phyloP scores from a whole-genome alignment of 2,797 vertebrate genomes.

The Lepilemur ruficaudatus region DNA sequence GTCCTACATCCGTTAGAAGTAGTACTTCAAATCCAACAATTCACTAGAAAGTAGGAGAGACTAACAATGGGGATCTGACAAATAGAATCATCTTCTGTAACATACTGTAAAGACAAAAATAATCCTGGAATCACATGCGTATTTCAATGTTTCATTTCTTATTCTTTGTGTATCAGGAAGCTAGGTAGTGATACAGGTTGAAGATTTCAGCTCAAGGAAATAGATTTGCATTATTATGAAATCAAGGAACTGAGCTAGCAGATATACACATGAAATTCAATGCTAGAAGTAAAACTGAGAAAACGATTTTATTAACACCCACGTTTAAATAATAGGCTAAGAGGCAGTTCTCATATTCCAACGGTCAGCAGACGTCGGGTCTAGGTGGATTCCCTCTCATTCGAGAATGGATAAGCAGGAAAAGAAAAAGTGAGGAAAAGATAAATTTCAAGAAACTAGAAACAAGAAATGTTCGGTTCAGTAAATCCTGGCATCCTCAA shows the following conservation, averaged over 20 bases:
- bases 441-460: neutral
- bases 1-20: neutral
- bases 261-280: neutral
- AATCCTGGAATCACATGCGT: neutral
- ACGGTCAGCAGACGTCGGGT: neutral
- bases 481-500: neutral
- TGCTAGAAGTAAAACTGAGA: neutral
- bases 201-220: slow-evolving; percentile 29
- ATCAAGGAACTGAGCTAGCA: neutral
- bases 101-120: neutral
- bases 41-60: neutral
- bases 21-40: neutral
- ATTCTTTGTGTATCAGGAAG: neutral
- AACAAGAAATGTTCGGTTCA: neutral
- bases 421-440: neutral
- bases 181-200: neutral
- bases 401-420: neutral
- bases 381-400: neutral
- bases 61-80: neutral
- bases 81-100: neutral
- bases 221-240: neutral
- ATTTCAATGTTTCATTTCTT: neutral
- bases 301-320: slow-evolving; percentile 19
- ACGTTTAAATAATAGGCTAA: neutral
- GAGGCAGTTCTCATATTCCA: neutral